Base-by-base conservation (phyloP, 2,113 vertebrate genomes). In the Campylorhamphus procurvoides region DNA sequence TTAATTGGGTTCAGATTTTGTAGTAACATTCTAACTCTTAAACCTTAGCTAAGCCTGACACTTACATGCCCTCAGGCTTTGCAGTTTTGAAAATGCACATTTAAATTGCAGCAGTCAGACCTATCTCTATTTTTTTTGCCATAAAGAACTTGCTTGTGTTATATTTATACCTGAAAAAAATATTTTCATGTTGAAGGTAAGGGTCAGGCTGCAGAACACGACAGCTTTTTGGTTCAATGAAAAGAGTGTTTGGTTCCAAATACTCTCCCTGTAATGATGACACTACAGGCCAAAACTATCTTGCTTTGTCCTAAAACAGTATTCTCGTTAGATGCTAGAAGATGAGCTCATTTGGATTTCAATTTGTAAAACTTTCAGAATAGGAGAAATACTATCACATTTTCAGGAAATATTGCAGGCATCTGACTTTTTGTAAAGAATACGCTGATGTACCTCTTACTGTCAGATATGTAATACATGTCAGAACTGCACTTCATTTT, bases 141-240 rank as follows among this genome's bases (percentile, higher is more conserved):
- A 71, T 76, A 47, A 84, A 81, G 24, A 87, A 89, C 31, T 87
- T 84, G 4, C 33, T 81, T 60, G 35, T 79, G 56, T 40, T 78
- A 89, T 94, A 87, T 78, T 94, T 95, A 62, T 96, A 37, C 50
- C 77, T 91, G 49, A 28, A 46, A 69, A 84, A 24, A 85, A 55
- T 87, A 40, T 17, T 73, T 56, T 84, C 3, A 23, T 88, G 19
- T 49, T 87, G 69, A 55, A 82, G 66, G 60, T 62, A 82, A 78
- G 44, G 60, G 35, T 82, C 77, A 84, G 40, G 31, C 60, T 75
- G 64, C 56, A 89, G 53, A 73, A 39, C n/a, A 42, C 12, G 24
- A 2, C 14, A 55, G 42, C 29, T 78, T 63, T 91, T 86, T 29
- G 13, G 8, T 55, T 92, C 39, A 71, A 8, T 74, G 33, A 50